A percentile compares a stretch with the other conserved stretches of the same genome.
These are phyloP conservation scores for Pachyseris speciosa DNA, from an alignment of 64 coral and sea anemone species.

Conservation along the genomic window DNA sequence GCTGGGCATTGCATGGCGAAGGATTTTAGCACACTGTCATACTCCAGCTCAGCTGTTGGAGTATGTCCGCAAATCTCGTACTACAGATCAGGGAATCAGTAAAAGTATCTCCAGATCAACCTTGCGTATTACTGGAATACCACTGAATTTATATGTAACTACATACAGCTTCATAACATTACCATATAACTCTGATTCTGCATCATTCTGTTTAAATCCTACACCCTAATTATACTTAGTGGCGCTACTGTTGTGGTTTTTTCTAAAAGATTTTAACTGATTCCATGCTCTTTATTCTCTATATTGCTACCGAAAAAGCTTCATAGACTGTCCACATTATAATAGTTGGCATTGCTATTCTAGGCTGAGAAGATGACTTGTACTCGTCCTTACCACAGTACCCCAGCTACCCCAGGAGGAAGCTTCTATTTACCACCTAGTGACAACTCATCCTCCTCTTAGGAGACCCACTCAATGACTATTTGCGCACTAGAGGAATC, in stretches of 20 bases:
- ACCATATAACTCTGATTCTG: background rate
- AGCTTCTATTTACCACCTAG: background rate
- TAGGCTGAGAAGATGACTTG: too few relatives aligned
- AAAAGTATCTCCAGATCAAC: too few relatives aligned
- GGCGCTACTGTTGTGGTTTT: background rate
- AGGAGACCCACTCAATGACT: background rate
- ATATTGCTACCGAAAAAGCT: background rate
- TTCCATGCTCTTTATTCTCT: background rate
- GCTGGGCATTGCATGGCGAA: too few relatives aligned
- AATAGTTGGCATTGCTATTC: too few relatives aligned
- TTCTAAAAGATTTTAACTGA: background rate
- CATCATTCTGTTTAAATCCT: background rate
- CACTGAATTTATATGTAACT: background rate
- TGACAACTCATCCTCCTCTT: background rate
- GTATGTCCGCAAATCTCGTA: slow-evolving; percentile 29
- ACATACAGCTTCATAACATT: background rate
- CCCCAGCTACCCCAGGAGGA: too few relatives aligned
- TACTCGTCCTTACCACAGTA: too few relatives aligned
- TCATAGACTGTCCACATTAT: background rate
- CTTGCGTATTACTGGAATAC: too few relatives aligned
- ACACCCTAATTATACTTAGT: background rate
- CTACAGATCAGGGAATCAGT: slow-evolving; percentile 53
- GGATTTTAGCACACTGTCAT: slow-evolving; percentile 29
- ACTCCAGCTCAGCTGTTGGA: slow-evolving; percentile 52
- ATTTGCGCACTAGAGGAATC: background rate